Evolutionary conservation across 2,113 vertebrate genomes (phyloP).

Genomic region (Hiodon alosoides): DNA sequence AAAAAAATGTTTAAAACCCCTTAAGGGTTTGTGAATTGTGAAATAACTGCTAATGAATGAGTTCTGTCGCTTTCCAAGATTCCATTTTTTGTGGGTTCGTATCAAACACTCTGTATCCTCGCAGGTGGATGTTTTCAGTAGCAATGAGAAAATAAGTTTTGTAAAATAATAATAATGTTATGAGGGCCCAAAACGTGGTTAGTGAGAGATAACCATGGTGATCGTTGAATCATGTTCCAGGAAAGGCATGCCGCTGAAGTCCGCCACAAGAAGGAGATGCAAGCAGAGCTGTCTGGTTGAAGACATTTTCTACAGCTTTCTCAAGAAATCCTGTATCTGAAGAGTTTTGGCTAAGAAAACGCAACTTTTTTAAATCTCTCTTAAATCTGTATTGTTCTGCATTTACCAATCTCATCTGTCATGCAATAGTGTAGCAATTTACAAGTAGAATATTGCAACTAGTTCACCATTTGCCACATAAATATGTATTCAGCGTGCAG

Average conservation of each 20-base stretch:
- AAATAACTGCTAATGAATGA: too few relatives aligned
- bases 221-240: slow-evolving; percentile 40
- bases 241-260: slow-evolving; percentile 75
- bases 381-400: slow-evolving; percentile 33
- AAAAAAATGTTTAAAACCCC: not conserved
- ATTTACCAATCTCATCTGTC: slow-evolving; percentile 31
- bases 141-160: too few relatives aligned
- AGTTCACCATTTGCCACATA: slow-evolving; percentile 15
- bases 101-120: too few relatives aligned
- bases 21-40: not conserved
- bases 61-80: too few relatives aligned
- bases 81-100: not conserved
- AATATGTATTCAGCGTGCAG: slow-evolving; percentile 18
- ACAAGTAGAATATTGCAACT: slow-evolving; percentile 23
- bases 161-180: too few relatives aligned
- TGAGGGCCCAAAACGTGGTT: too few relatives aligned
- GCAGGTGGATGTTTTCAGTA: too few relatives aligned
- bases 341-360: slow-evolving; percentile 28
- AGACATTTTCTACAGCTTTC: slow-evolving; percentile 31
- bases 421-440: slow-evolving; percentile 31
- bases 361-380: slow-evolving; percentile 33
- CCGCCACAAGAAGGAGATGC: slow-evolving; percentile 80
- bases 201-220: too few relatives aligned
- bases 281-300: slow-evolving; percentile 77
- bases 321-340: slow-evolving; percentile 24